Evolutionary conservation across 1,140 invertebrate genomes (phyloP), one percentile per base, ranked within the genome.

Genomic region (Drosophila erecta): DNA sequence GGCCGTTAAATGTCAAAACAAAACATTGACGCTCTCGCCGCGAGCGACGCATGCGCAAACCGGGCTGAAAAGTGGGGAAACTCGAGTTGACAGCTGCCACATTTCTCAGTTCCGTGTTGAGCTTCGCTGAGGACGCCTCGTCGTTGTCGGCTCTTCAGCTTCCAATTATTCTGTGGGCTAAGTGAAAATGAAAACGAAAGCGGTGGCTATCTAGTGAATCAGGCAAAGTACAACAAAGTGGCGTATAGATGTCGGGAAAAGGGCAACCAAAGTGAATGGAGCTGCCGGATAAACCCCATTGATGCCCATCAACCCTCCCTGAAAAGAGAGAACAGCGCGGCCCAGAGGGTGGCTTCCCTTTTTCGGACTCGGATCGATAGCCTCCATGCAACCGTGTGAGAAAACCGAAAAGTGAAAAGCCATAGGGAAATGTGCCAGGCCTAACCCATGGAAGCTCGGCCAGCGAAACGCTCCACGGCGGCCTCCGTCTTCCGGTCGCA

Each of bases 401-500:
- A 4, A 58, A 58, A 79, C 41, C 62, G 72, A 49, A 58, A 64
- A 67, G 41, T 69, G 58, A 60, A 47, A 60, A 61, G 70, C 53
- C 61, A 73, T 38, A 41, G n/a, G 20, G 43, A 58, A 58, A 58
- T 58, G 56, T 58, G 56, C 35, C 35, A 38, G 53, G 53, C 37
- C 15, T 55, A 55, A 54, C 38, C 70, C 61, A 57, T 60, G 76
- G 61, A 89, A 75, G 84, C 71, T 71, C 64, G 77, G 79, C 55
- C 64, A 53, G 75, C 61, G 41, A 86, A 86, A 44, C 79, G 87
- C 74, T 78, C 81, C 44, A 83, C 87, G 54, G 73, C 76, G 24
- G 83, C 85, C 24, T 58, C 80, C 8, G 84, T 85, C 41, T 90
- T 86, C 66, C 81, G 71, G 44, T 86, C 77, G 24, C 85, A 90